A percentile compares a stretch with the other conserved stretches of the same genome.
These are phyloP conservation scores for Chlorodrepanis virens DNA, from an alignment of 2,113 vertebrate species.

Conservation along the genomic window DNA sequence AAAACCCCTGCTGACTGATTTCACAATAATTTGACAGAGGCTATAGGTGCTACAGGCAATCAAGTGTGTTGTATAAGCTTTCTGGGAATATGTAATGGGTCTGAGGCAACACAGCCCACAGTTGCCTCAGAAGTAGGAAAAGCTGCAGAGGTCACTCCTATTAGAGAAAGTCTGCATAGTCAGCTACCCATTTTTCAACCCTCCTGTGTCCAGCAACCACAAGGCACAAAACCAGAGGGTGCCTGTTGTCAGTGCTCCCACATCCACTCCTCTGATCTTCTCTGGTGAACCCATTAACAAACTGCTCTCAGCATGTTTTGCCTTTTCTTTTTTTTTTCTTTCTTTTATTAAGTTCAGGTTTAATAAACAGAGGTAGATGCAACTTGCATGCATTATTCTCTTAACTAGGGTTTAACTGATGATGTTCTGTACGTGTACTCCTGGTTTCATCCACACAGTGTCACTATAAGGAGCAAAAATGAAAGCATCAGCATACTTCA, in stretches of 20 bases:
- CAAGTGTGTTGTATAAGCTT: neutral
- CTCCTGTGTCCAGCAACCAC: neutral
- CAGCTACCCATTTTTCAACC: neutral
- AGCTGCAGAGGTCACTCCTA: neutral
- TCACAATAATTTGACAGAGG: conserved; percentile 4
- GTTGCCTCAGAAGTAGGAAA: neutral
- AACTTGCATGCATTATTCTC: neutral
- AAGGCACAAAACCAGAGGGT: neutral
- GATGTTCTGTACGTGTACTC: conserved; percentile 44
- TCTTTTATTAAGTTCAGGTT: neutral
- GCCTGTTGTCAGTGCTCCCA: neutral
- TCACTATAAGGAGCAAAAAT: conserved; percentile 73
- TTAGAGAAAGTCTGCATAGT: neutral
- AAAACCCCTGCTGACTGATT: neutral
- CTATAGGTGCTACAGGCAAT: neutral
- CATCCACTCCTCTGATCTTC: fast-evolving
- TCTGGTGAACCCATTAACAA: neutral
- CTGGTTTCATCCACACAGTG: conserved; percentile 77
- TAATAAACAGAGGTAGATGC: neutral
- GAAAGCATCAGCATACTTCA: conserved; percentile 35
- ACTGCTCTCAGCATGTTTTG: neutral
- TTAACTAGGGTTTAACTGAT: neutral
- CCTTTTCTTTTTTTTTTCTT: no score
- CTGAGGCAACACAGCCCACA: neutral
- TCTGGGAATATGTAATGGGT: neutral